Evolutionary conservation across 2,797 vertebrate species (phyloP).

Genomic region (Myotis daubentonii): DNA sequence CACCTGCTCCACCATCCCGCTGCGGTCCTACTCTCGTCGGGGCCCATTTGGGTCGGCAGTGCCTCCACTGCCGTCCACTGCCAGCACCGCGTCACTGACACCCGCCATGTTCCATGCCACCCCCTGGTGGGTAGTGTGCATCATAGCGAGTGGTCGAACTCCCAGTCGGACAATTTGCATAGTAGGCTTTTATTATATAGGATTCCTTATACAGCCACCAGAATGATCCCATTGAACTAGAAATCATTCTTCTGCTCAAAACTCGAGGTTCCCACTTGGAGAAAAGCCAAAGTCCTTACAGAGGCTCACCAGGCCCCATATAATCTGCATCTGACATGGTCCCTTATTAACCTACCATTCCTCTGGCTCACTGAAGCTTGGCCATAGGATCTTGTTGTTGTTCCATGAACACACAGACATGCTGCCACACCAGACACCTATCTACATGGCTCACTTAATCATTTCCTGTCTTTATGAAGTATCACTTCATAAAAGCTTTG

Average conservation of each 20-base stretch:
- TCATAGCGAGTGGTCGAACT: too few species aligned
- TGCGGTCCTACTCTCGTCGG: too few species aligned
- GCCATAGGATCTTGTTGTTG: not conserved
- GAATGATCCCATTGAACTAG: not conserved
- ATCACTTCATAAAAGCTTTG: not conserved
- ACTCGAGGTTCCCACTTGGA: not conserved
- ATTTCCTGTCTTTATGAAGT: not conserved
- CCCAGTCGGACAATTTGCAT: too few species aligned
- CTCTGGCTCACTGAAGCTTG: not conserved
- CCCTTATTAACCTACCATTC: not conserved
- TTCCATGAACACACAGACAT: not conserved
- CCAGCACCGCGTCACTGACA: too few species aligned
- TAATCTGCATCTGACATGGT: not conserved
- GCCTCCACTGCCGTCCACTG: too few species aligned
- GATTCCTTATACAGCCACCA: not conserved
- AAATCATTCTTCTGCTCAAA: constrained; percentile 50
- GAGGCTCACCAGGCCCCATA: not conserved
- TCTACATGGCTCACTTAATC: not conserved
- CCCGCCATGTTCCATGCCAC: too few species aligned
- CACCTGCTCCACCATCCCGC: too few species aligned
- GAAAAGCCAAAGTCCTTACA: constrained; percentile 28
- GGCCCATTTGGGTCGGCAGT: too few species aligned
- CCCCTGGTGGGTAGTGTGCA: too few species aligned
- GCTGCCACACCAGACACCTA: not conserved
- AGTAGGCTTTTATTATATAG: too few species aligned